Evolutionary conservation across 2,113 vertebrate species (phyloP).

Genomic region (Lonchura striata): DNA sequence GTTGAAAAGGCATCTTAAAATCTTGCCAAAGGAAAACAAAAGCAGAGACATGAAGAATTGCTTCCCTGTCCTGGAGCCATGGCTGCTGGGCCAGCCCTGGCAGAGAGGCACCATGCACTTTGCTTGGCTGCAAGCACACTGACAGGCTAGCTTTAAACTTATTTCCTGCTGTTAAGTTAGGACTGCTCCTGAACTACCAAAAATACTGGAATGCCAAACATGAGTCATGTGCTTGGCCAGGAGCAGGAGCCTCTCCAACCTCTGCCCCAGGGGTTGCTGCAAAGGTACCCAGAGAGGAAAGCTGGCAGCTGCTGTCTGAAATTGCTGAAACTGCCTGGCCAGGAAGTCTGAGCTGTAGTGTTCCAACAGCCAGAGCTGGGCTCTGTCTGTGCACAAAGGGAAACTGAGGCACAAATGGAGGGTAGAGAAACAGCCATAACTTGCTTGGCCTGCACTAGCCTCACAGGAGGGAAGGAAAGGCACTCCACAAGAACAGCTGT

Average conservation of each 20-base stretch:
- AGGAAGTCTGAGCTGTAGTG: neutral
- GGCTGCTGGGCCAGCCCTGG: neutral
- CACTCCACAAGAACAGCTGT: neutral
- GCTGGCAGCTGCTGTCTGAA: neutral
- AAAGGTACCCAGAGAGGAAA: neutral
- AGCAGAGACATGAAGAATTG: neutral
- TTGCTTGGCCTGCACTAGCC: neutral
- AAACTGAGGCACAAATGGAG: neutral
- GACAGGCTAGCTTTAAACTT: neutral
- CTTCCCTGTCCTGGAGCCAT: neutral
- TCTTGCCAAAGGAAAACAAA: neutral
- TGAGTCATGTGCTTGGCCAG: neutral
- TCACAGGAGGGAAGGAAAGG: neutral
- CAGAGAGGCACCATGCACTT: neutral
- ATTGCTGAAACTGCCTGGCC: neutral
- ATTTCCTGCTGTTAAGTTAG: neutral
- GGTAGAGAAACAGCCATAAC: neutral
- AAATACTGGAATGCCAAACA: neutral
- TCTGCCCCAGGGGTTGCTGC: neutral
- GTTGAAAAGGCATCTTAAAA: neutral
- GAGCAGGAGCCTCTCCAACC: neutral
- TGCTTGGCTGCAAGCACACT: neutral
- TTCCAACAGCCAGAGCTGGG: neutral
- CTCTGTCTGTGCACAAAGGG: neutral
- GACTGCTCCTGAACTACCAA: neutral